Evolutionary conservation across 2,888 invertebrate species (phyloP).

Genomic region (Stictocephala bisonia): DNA sequence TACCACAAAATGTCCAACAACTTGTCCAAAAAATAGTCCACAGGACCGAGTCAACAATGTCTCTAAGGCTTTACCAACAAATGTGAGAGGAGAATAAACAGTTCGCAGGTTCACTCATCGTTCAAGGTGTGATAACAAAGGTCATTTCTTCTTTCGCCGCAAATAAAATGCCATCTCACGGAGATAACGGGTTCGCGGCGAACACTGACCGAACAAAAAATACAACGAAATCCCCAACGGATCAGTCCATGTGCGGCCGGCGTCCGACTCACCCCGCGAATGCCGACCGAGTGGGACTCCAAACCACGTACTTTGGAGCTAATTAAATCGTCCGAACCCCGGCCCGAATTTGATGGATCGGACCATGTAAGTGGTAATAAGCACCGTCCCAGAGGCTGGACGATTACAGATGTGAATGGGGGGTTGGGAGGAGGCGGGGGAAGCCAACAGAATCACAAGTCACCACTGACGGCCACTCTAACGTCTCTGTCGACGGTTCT

Average conservation of each 20-base stretch:
- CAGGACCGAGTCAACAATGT: no score
- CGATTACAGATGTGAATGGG: constrained; percentile 42
- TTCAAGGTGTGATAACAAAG: no score
- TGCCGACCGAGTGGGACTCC: neutral
- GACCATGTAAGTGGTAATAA: constrained; percentile 32
- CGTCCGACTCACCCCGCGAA: no score
- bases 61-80: no score
- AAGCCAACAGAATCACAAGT: neutral
- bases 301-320: constrained; percentile 23
- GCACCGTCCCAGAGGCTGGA: constrained; percentile 32
- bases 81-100: no score
- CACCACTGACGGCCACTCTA: neutral
- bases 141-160: constrained; percentile 59
- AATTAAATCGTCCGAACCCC: constrained; percentile 49
- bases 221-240: constrained; percentile 18
- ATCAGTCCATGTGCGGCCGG: constrained; percentile 4
- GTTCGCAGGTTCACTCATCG: constrained; percentile 39
- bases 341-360: constrained; percentile 29
- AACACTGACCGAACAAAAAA: constrained; percentile 55
- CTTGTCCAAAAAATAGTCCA: no score
- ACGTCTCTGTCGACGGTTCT: constrained; percentile 16
- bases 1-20: no score
- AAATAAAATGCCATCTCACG: constrained; percentile 66
- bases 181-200: constrained; percentile 63
- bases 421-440: constrained; percentile 23